Evolutionary conservation across 2,797 vertebrate genomes (phyloP), one percentile per base, ranked within the genome.

Genomic region (Hydrocynus forskahlii): DNA sequence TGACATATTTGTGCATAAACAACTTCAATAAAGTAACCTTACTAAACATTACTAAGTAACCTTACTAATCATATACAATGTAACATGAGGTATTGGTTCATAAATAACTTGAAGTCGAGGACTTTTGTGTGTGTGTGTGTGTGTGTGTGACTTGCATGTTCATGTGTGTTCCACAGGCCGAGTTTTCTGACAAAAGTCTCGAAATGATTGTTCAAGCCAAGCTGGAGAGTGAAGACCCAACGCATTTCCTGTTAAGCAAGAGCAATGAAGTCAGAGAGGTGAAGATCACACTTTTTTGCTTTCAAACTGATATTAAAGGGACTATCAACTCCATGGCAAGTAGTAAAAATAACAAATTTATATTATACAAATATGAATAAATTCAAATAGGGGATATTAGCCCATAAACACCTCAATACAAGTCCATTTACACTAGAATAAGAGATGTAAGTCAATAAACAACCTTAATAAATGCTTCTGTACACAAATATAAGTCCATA

Each of bases 151-250:
- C 1, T 52, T 5, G 35, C 35, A 35, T 35, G 35, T 40, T 76
- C 66, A 45, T 63, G 19, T 29, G 29, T 78, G 66, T 29, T 79
- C 91, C 92, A 16, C 89, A 99, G 98, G 92, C 94, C 6, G 93
- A 91, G 75, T 96, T 97, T 90, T 93, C 95, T 84, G 38, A 67
- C 19, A 64, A 63, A 63, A 95, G 89, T 76, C 88, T 97, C 63
- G 85, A 94, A 57, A 91, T 99, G 88, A 88, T 86, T 35, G 90
- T 96, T 70, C 94, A 90, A 10, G 96, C 93, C 8, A 92, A 91
- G 19, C 91, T 99, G 91, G 89, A 84, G 88, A 91, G 80, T 82
- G 75, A 7, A 60, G 69, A 91, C 52, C 29, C 81, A 0, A 45
- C 78, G 7, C 88, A 95, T 3, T 90, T 97, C 83, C 76, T 95